These are phyloP conservation scores for Alca torda DNA, from an alignment of 2,797 vertebrate species.

Conservation along the genomic window DNA sequence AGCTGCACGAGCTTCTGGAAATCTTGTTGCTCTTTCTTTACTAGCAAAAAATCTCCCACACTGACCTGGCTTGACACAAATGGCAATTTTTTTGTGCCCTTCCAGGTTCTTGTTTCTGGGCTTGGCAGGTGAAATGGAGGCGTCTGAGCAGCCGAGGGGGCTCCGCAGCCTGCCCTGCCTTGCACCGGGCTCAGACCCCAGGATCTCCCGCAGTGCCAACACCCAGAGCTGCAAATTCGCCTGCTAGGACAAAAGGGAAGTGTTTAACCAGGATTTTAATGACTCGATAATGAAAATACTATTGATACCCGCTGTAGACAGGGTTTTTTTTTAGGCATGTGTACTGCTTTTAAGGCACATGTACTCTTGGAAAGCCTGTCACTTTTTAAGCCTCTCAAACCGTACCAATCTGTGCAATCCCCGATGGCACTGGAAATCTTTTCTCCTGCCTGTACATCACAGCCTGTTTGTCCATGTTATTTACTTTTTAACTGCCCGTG, in stretches of 20 bases:
- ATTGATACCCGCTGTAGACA: background rate
- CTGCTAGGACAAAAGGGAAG: background rate
- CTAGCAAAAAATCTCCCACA: background rate
- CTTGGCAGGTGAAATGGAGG: background rate
- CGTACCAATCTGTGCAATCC: fast-evolving
- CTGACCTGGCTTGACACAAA: background rate
- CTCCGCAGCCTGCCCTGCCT: background rate
- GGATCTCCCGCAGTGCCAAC: background rate
- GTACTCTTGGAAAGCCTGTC: background rate
- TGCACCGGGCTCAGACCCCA: fast-evolving
- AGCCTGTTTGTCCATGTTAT: background rate
- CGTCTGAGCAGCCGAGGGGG: background rate
- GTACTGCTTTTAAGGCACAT: background rate
- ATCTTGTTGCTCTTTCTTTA: background rate
- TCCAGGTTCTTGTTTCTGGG: background rate
- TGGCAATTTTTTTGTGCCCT: background rate
- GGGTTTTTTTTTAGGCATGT: background rate
- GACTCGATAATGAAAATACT: background rate
- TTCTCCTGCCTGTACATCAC: background rate
- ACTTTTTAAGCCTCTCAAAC: background rate
- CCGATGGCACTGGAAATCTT: background rate
- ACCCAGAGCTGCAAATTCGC: background rate
- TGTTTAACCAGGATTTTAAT: background rate
- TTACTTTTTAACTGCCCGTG: background rate
- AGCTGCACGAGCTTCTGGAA: background rate